Base-by-base conservation (phyloP, 2,888 invertebrate genomes). In the Coelinius sp. region DNA sequence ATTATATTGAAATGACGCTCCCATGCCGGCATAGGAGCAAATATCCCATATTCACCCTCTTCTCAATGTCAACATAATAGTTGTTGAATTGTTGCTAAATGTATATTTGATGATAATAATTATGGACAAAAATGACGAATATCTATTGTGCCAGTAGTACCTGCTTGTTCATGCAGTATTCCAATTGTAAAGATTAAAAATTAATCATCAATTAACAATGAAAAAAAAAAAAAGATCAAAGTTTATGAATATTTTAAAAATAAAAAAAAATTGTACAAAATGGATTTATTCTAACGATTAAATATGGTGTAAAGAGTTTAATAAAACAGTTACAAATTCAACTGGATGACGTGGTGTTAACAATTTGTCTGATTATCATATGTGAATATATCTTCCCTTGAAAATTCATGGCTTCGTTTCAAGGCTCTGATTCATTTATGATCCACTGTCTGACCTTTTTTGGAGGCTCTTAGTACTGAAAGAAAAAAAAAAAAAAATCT, bases 101-200 rank as follows among this genome's bases (percentile, higher is more conserved):
- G 56, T 59, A 59, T 59, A 35, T 59, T 59, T 35, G 17, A 59
- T 27, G 8, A 35, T 17, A 12, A 56, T 27, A 24, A 31, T 27
- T 24, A 31, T 62, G 14, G 14, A 62, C 2, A 35, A 17, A 20
- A 14, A 49, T 25, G 27, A 49, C 14, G 35, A 49, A n/a, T 35
- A 35, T 63, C 24, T 75, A 77, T 77, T 71, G 77, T 78, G 76
- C 75, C 78, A 78, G 79, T 82, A 79, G 82, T 83, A 82, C 81
- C 81, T 82, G 80, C 77, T 80, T 75, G 71, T 76, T 75, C 66
- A 78, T 81, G 75, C 78, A 78, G 77, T 79, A 79, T 76, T 76
- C 71, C 73, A 65, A 6, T 72, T 79, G 76, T 80, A 80, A 76
- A 79, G 77, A 79, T 74, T 46, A 68, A 59, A 44, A n/a, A 66